phyloP scores from a whole-genome alignment of 2,888 invertebrate species.

The Orchestes rusci region DNA sequence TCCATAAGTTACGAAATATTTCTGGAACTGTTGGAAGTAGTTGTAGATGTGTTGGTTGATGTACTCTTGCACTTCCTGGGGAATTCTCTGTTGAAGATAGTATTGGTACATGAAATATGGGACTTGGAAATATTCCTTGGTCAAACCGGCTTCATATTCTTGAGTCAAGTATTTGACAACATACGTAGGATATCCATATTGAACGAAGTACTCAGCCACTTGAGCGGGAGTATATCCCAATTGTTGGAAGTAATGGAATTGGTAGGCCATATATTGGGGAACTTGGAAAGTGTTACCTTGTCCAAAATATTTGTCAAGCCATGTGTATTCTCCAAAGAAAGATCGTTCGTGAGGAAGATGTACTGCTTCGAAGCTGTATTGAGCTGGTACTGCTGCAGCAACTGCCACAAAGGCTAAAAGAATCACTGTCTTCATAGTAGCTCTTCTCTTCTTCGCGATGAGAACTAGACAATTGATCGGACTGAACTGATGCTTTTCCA shows the following conservation, averaged over 20 bases:
- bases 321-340: slow-evolving; percentile 9
- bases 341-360: slow-evolving; percentile 3
- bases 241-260: slow-evolving; percentile 14
- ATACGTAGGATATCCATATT: slow-evolving; percentile 11
- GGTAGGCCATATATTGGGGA: slow-evolving; percentile 13
- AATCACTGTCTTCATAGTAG: slow-evolving; percentile 7
- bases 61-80: slow-evolving; percentile 12
- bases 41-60: slow-evolving; percentile 11
- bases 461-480: no score
- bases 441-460: no score
- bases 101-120: slow-evolving; percentile 16
- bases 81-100: slow-evolving; percentile 8
- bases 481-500: no score
- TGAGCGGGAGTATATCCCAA: slow-evolving; percentile 10
- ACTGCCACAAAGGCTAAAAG: slow-evolving; percentile 12
- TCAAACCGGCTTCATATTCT: slow-evolving; percentile 12
- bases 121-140: slow-evolving; percentile 10
- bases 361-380: not conserved
- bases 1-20: no score
- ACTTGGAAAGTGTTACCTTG: slow-evolving; percentile 10
- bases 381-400: slow-evolving; percentile 12
- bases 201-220: slow-evolving; percentile 5
- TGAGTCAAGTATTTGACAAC: slow-evolving; percentile 12
- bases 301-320: not conserved
- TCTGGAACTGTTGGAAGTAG: slow-evolving; percentile 5